Evolutionary conservation across 2,113 vertebrate species (phyloP), one percentile per base, ranked within the genome.

Genomic region (Dolichallabes microphthalmus): DNA sequence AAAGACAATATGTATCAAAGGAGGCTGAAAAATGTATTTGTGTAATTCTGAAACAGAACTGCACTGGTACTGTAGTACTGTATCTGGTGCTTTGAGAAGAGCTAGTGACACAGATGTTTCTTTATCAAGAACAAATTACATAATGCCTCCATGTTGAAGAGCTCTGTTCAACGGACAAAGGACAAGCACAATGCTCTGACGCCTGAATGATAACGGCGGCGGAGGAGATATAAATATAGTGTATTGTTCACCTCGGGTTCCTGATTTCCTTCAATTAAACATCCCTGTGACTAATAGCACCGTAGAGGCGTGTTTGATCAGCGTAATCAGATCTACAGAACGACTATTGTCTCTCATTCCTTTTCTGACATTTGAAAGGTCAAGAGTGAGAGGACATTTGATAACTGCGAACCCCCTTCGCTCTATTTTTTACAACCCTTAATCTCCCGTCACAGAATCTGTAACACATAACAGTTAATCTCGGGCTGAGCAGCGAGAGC

Each of bases 331-430:
- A 94, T 94, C 92, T 91, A 90, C 88, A 89, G 90, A 92, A 88
- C 91, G 87, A 90, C 90, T 83, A 94, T 94, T 94, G 92, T 94
- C 91, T 93, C 91, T 89, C 87, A 88, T 92, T 93, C 90, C 90
- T 92, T 92, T 92, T 91, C 91, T 94, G 93, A 93, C 93, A 91
- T 94, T 94, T 95, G 92, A 95, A 95, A 95, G 93, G 93, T 94
- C 94, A 94, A 91, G 92, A 93, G 91, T 93, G 90, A 94, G 93
- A 93, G 93, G 93, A 93, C 92, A 93, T 94, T 94, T 93, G 92
- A 95, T 94, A 93, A 93, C 92, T 92, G 92, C 92, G 90, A 92
- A 94, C 91, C 93, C 76, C 92, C 92, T 92, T 89, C 87, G 91
- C 91, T 92, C 93, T 90, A 90, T 93, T 69, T 94, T 78, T 78